Conservation (phyloP, 1,140 invertebrate species). For the Sinella curviseta region DNA sequence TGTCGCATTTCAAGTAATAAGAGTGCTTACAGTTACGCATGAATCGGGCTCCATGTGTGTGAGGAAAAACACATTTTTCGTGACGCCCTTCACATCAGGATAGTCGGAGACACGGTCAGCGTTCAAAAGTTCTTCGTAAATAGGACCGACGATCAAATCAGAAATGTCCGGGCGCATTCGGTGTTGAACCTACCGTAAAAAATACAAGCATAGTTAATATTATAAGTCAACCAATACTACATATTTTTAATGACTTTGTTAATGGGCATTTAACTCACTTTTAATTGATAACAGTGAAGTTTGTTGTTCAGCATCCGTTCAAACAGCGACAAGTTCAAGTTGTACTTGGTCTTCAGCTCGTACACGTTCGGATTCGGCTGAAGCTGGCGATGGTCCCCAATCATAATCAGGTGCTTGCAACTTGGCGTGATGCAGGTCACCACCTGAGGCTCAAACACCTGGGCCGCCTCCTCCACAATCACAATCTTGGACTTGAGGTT, state of each 20-base stretch:
- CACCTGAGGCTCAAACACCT: conserved; percentile 77
- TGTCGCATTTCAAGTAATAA: no score
- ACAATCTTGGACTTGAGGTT: conserved; percentile 58
- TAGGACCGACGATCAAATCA: conserved; percentile 49
- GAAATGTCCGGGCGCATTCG: conserved; percentile 52
- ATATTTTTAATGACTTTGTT: no score
- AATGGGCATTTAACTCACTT: no score
- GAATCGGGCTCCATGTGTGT: conserved; percentile 46
- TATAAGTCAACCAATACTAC: no score
- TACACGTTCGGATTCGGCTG: conserved; percentile 54
- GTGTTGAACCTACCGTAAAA: no score
- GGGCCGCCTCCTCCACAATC: conserved; percentile 82
- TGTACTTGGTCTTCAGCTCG: conserved; percentile 52
- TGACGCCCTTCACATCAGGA: conserved; percentile 45
- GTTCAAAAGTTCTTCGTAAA: conserved; percentile 49
- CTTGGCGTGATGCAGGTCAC: conserved; percentile 67
- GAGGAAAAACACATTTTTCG: conserved; percentile 51
- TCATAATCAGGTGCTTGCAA: conserved; percentile 78
- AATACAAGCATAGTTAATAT: no score
- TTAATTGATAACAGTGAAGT: conserved; percentile 46
- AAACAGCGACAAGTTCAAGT: conserved; percentile 56
- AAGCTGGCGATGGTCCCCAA: conserved; percentile 64
- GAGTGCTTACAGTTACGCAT: conserved; percentile 54
- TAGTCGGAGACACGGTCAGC: conserved; percentile 46
- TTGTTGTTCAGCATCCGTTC: conserved; percentile 56